Conservation (phyloP, 2,797 vertebrate species). For the Danio jaintianensis region DNA sequence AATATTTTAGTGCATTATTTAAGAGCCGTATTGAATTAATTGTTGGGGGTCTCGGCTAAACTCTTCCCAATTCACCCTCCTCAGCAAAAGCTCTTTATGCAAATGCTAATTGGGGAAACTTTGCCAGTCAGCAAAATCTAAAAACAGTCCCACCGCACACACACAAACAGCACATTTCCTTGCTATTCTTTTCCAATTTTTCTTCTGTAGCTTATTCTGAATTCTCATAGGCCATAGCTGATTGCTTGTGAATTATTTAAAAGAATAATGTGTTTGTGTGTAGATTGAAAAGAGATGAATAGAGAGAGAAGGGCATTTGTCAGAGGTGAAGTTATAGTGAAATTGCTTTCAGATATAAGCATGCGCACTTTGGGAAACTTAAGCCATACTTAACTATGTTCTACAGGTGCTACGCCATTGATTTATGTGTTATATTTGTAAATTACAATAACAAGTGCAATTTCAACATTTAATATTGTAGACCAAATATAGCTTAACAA, state of each 20-base stretch:
- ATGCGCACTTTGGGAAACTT: not conserved
- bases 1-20: constrained; percentile 47
- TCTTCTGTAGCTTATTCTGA: constrained; percentile 23
- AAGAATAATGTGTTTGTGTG: constrained; percentile 9
- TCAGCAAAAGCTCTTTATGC: constrained; percentile 58
- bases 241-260: constrained; percentile 39
- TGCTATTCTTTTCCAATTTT: constrained; percentile 12
- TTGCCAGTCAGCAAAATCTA: constrained; percentile 62
- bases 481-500: no score
- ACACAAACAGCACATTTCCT: constrained; percentile 22
- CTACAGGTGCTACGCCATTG: not conserved
- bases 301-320: not conserved
- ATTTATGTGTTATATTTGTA: no score
- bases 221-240: not conserved
- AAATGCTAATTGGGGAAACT: constrained; percentile 67
- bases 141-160: constrained; percentile 19
- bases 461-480: no score
- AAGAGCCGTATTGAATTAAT: constrained; percentile 38
- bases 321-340: constrained; percentile 15
- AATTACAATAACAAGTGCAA: no score
- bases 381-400: not conserved
- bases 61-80: constrained; percentile 4
- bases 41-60: constrained; percentile 34
- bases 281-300: constrained; percentile 7
- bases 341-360: constrained; percentile 3